Base-by-base conservation (phyloP, 2,797 vertebrate species). In the Micropoecilia bifurca region DNA sequence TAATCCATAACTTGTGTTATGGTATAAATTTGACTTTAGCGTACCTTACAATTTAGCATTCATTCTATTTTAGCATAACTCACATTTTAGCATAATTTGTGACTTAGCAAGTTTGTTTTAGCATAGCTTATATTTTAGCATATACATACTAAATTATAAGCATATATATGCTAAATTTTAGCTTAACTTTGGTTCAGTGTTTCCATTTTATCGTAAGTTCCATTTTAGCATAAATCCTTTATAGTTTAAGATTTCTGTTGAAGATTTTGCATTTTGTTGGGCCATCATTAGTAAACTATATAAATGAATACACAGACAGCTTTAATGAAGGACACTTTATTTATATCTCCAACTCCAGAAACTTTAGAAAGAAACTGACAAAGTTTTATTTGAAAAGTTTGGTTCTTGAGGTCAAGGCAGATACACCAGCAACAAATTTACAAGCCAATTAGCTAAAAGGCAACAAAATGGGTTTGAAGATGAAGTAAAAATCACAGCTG, bases 401-500 rank as follows among this genome's bases (percentile, higher is more conserved):
- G 20, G 12, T 59, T 73, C 18, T 59, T 12, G 18, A 85, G 16
- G 63, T 71, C 53, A 71, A 39, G 0, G 1, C 14, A 1, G 47
- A 78, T 14, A 1, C 47, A 3, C 43, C 76, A 53, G 0, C 75
- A 84, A 79, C 0, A 2, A 8, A 39, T 39, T 22, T 28, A 10
- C 13, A 0, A 45, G 16, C 39, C 80, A 79, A 77, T 39, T 81
- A 85, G 50, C 28, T 0, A 13, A 25, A 66, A 5, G 25, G 76
- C n/a, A 73, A 45, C 12, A 80, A 84, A 80, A 69, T 46, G 4
- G 16, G 1, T 78, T 73, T 33, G 36, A 47, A 80, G 28, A 46
- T 43, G 20, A 43, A 57, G 20, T 61, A 72, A 85, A 78, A 83
- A 47, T 41, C 45, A 50, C 28, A 73, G 75, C 22, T 84, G 4